Evolutionary conservation across 2,888 invertebrate genomes (phyloP).

Genomic region (Lithosia quadra): DNA sequence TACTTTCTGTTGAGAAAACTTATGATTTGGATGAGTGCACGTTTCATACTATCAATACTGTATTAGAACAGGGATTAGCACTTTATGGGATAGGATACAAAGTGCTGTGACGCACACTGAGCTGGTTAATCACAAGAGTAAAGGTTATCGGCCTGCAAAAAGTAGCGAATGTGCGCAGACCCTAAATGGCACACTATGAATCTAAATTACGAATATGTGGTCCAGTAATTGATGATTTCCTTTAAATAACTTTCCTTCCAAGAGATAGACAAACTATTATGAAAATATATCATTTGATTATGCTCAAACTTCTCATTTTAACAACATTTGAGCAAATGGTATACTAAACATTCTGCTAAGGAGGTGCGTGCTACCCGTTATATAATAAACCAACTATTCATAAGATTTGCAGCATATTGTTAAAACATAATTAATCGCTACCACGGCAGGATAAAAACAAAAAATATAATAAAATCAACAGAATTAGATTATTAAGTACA

Average conservation of each 20-base stretch:
- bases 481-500: conserved; percentile 70
- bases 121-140: background rate
- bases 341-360: conserved; percentile 43
- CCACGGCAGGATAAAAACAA: conserved; percentile 59
- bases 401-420: conserved; percentile 66
- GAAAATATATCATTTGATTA: conserved; percentile 67
- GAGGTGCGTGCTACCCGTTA: conserved; percentile 66
- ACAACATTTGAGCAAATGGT: conserved; percentile 57
- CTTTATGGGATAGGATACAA: background rate
- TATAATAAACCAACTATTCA: conserved; percentile 56
- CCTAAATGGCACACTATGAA: conserved; percentile 61
- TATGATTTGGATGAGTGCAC: background rate
- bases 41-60: background rate
- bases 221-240: conserved; percentile 65
- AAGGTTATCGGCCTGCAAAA: background rate
- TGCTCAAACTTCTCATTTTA: conserved; percentile 48
- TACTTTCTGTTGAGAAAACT: conserved; percentile 15
- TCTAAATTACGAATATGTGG: conserved; percentile 57
- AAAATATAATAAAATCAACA: conserved; percentile 58
- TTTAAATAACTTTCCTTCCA: conserved; percentile 59
- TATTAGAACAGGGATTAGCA: background rate
- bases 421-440: conserved; percentile 44
- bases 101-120: background rate
- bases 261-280: conserved; percentile 65
- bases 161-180: conserved; percentile 11